A percentile compares a stretch with the other conserved stretches of the same genome.
phyloP scores from a whole-genome alignment of 2,797 vertebrate genomes.

The Halcyon chelicuti region DNA sequence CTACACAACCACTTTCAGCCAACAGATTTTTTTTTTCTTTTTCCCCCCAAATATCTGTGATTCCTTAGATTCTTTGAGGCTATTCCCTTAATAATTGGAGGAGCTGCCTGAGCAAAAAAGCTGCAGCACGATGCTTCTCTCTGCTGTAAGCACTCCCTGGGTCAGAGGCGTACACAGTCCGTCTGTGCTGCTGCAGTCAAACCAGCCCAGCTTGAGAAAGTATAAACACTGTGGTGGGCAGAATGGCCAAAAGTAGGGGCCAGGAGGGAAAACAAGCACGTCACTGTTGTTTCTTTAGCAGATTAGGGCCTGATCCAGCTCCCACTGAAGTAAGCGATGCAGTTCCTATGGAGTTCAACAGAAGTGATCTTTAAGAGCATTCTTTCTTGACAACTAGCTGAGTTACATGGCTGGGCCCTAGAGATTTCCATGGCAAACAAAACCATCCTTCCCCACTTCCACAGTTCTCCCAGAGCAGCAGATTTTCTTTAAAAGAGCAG shows the following conservation, averaged over 20 bases:
- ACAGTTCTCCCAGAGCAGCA: background rate
- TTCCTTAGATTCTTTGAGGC: constrained; percentile 68
- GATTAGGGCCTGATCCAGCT: background rate
- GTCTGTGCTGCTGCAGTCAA: background rate
- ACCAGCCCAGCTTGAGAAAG: constrained; percentile 9
- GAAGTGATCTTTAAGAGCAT: background rate
- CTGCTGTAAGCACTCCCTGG: background rate
- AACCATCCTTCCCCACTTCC: background rate
- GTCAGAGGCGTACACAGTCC: background rate
- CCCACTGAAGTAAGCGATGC: background rate
- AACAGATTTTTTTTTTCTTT: background rate
- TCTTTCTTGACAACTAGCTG: background rate
- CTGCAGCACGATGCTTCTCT: background rate
- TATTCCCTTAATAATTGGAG: constrained; percentile 49
- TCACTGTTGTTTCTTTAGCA: constrained; percentile 23
- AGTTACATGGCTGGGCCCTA: background rate
- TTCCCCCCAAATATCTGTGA: constrained; percentile 60
- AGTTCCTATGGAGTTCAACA: background rate
- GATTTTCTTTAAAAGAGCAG: background rate
- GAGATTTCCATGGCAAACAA: background rate
- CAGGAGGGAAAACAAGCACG: background rate
- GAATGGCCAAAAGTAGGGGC: background rate
- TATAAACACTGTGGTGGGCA: background rate
- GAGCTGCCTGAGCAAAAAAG: constrained; percentile 4
- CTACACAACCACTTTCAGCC: constrained; percentile 13